phyloP scores from a whole-genome alignment of 1,140 invertebrate genomes.

The Cherax destructor region DNA sequence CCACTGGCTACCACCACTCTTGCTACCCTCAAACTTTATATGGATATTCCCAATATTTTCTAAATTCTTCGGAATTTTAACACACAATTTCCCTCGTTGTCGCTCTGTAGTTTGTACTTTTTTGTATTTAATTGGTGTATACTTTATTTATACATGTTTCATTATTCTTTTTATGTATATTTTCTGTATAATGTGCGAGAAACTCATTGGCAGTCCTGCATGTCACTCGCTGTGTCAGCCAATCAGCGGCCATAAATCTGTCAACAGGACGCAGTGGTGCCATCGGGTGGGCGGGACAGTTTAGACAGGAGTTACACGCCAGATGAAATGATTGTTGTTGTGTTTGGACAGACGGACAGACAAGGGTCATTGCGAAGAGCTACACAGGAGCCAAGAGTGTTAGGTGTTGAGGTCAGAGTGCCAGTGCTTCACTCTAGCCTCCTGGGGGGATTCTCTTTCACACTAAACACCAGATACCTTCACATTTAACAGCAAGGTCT shows the following conservation, averaged over 20 bases:
- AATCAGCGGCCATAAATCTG: constrained; percentile 63
- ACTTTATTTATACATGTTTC: neutral
- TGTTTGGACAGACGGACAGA: constrained; percentile 48
- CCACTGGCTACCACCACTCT: constrained; percentile 1
- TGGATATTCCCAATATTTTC: neutral
- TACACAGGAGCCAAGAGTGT: constrained; percentile 25
- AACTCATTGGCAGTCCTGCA: constrained; percentile 24
- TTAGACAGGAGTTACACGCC: constrained; percentile 37
- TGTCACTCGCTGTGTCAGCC: constrained; percentile 56
- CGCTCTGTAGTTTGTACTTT: neutral
- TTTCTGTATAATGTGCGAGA: neutral
- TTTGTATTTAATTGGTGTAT: too few relatives aligned
- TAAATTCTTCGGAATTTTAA: neutral
- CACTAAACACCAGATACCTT: too few relatives aligned
- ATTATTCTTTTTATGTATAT: neutral
- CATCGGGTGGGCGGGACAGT: constrained; percentile 32
- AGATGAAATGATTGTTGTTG: constrained; percentile 59
- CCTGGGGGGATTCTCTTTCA: too few relatives aligned
- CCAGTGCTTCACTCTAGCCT: neutral
- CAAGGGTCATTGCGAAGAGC: constrained; percentile 18
- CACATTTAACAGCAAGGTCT: neutral
- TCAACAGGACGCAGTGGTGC: constrained; percentile 51
- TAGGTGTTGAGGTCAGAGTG: constrained; percentile 7
- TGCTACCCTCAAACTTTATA: constrained; percentile 14
- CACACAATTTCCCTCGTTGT: too few relatives aligned